Evolutionary conservation across 2,797 vertebrate species (phyloP).

Genomic region (Rousettus madagascariensis): DNA sequence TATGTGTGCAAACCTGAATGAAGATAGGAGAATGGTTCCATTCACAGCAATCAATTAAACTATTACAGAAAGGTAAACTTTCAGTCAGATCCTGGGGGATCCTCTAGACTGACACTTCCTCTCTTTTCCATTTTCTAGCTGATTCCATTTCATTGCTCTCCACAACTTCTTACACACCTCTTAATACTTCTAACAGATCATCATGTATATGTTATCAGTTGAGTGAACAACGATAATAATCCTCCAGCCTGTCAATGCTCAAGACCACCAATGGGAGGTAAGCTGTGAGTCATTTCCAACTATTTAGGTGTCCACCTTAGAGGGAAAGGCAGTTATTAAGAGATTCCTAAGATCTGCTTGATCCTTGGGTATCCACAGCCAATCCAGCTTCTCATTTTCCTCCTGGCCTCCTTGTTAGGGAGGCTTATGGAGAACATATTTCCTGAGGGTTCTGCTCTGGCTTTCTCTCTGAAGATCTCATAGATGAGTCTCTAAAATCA

Average conservation of each 20-base stretch:
- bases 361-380: background rate
- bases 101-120: background rate
- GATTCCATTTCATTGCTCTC: background rate
- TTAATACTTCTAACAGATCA: background rate
- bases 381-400: background rate
- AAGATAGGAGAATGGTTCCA: background rate
- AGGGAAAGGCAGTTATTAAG: background rate
- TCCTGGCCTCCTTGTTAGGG: background rate
- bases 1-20: background rate
- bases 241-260: background rate
- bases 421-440: background rate
- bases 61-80: background rate
- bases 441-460: background rate
- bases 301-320: background rate
- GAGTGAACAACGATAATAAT: background rate
- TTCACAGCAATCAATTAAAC: slow-evolving; percentile 21
- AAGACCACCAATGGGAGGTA: background rate
- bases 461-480: background rate
- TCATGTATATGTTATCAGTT: background rate
- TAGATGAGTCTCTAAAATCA: background rate
- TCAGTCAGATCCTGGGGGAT: background rate
- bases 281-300: background rate
- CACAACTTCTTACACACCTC: background rate
- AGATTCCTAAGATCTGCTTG: background rate
- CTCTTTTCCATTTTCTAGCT: background rate